Percentiles rank a stretch among this genome's conserved stretches.
Evolutionary conservation across 2,113 vertebrate species (phyloP).

Genomic region (Sorex fumeus): DNA sequence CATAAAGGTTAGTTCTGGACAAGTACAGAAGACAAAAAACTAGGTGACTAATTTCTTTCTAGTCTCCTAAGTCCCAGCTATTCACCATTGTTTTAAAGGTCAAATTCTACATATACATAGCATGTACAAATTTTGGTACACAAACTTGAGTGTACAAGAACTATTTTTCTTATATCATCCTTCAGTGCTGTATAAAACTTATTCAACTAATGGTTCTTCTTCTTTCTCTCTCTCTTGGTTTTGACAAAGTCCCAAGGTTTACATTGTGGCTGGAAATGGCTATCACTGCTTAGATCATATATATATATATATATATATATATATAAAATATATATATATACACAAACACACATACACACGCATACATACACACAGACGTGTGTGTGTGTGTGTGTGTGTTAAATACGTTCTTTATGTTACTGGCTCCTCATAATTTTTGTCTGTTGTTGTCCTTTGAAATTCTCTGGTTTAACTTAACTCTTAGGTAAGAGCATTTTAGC

Average conservation of each 20-base stretch:
- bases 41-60: background rate
- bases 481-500: background rate
- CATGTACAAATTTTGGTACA: background rate
- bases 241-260: background rate
- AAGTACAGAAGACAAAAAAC: slow-evolving; percentile 1
- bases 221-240: background rate
- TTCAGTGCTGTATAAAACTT: background rate
- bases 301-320: too few relatives aligned
- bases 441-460: background rate
- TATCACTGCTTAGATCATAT: background rate
- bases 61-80: background rate
- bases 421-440: background rate
- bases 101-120: background rate
- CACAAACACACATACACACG: too few relatives aligned
- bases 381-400: background rate
- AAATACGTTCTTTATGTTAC: background rate
- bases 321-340: too few relatives aligned
- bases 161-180: background rate
- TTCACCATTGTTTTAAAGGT: background rate
- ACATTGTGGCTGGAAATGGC: background rate
- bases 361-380: too few relatives aligned
- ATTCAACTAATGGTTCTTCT: background rate
- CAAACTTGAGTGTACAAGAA: background rate
- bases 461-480: background rate
- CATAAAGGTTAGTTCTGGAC: background rate